These are phyloP conservation scores for Donacobius atricapilla DNA, from an alignment of 2,113 vertebrate genomes.

Conservation along the genomic window DNA sequence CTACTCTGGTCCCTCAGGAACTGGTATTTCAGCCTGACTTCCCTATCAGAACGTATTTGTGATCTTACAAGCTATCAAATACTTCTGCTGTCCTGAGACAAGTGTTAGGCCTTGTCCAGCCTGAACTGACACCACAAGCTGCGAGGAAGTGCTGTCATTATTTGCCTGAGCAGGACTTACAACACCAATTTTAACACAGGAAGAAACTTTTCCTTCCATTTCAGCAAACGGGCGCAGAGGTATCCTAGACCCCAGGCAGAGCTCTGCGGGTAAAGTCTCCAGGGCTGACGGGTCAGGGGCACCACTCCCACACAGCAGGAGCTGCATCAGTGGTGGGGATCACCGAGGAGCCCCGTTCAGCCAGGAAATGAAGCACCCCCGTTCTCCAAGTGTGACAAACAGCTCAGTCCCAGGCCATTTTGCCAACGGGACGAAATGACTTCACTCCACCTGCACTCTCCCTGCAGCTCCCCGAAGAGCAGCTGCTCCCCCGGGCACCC, in stretches of 20 bases:
- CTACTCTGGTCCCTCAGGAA: background rate
- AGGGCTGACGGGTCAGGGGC: background rate
- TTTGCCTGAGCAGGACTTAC: background rate
- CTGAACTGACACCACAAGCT: background rate
- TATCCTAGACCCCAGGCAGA: rapidly evolving
- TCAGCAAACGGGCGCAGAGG: background rate
- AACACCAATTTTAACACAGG: background rate
- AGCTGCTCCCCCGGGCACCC: background rate
- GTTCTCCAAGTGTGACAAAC: background rate
- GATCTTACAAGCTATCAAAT: background rate
- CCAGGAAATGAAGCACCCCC: background rate
- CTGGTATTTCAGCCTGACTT: background rate
- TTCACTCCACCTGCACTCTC: background rate
- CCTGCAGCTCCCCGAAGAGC: background rate
- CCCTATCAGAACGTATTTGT: background rate
- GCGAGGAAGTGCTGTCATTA: background rate
- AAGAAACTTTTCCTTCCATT: background rate
- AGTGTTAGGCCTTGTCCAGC: rapidly evolving
- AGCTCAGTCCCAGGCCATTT: background rate
- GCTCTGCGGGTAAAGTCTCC: background rate
- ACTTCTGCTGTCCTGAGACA: background rate
- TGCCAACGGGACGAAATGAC: rapidly evolving
- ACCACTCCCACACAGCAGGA: background rate
- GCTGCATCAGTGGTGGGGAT: background rate
- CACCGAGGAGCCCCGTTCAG: background rate